Evolutionary conservation across 2,888 invertebrate genomes (phyloP), one percentile per base, ranked within the genome.

Genomic region (Drosophila paucipuncta): DNA sequence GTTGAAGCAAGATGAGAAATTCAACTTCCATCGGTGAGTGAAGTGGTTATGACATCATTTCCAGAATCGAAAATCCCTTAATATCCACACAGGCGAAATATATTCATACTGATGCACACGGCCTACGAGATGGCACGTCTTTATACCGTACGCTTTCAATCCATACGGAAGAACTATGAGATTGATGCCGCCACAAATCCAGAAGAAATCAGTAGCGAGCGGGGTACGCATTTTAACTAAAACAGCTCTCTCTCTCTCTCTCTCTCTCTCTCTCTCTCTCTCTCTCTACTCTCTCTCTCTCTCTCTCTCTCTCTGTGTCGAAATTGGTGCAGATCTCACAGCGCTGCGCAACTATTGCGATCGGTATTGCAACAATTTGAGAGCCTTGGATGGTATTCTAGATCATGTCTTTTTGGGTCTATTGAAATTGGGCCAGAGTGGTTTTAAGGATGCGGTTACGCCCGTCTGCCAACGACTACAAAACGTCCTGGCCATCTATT

Each of bases 381-480:
- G 95, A 3, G 94, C 94, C 57, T 95, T 97, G 25, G 95, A 96
- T 70, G 95, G 94, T 2, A 95, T 97, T 33, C 94, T 95, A 10
- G 94, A 95, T 71, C 94, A 94, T 63, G 96, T 97, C 83, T 95
- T 96, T 0, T 91, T 98, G 68, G 98, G 98, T 0, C 91, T 98
- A 57, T 92, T 98, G 39, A 94, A 96, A 78, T 91, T 98, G 35
- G 95, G 96, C 67, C 94, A 97, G 61, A 93, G 94, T 30, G 95
- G 95, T 35, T 96, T 98, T 91, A 97, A 97, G 92, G 95, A 95
- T 62, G 93, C 95, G 41, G 95, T 96, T 37, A 94, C 96, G 35
- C 96, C 97, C 0, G 96, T 96, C 62, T 97, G 97, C 2, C 94
- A 94, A 41, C 93, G 95, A 54, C 94, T 97, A 54, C 95, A 97